These are phyloP conservation scores for Sussaba pulchella DNA, from an alignment of 2,888 invertebrate species.

Conservation along the genomic window DNA sequence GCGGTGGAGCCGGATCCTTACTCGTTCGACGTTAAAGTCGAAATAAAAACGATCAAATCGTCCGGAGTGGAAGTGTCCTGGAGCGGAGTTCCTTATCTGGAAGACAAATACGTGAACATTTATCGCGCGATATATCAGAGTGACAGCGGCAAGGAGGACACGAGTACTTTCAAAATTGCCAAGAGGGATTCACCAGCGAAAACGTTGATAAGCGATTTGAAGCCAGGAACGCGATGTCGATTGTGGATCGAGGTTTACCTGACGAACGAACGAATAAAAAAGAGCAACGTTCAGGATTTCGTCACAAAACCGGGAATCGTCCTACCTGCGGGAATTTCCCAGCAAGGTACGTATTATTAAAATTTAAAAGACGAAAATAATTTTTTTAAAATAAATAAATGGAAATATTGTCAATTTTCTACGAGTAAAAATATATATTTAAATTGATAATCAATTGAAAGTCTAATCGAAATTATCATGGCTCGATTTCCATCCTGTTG, in stretches of 20 bases:
- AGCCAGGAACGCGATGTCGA: constrained; percentile 93
- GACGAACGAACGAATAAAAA: constrained; percentile 95
- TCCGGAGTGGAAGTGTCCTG: constrained; percentile 92
- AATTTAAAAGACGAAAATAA: no score
- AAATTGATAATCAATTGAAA: no score
- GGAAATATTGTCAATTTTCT: no score
- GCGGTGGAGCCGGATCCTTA: constrained; percentile 88
- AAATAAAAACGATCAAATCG: constrained; percentile 91
- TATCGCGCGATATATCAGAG: constrained; percentile 94
- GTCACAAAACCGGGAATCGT: constrained; percentile 91
- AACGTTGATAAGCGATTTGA: constrained; percentile 88
- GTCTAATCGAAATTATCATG: no score
- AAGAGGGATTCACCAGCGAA: constrained; percentile 90
- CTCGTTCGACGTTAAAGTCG: constrained; percentile 92
- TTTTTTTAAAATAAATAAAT: no score
- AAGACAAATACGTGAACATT: constrained; percentile 95
- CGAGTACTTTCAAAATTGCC: constrained; percentile 90
- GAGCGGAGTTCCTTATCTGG: constrained; percentile 94
- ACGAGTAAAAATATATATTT: not conserved
- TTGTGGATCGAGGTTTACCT: constrained; percentile 96
- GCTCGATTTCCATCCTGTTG: no score
- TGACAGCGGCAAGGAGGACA: constrained; percentile 90
- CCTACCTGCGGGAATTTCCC: constrained; percentile 84
- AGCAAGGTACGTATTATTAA: constrained; percentile 84
- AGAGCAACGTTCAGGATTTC: constrained; percentile 95